phyloP scores from a whole-genome alignment of 2,888 invertebrate species.

The Euspilapteryx auroguttella region DNA sequence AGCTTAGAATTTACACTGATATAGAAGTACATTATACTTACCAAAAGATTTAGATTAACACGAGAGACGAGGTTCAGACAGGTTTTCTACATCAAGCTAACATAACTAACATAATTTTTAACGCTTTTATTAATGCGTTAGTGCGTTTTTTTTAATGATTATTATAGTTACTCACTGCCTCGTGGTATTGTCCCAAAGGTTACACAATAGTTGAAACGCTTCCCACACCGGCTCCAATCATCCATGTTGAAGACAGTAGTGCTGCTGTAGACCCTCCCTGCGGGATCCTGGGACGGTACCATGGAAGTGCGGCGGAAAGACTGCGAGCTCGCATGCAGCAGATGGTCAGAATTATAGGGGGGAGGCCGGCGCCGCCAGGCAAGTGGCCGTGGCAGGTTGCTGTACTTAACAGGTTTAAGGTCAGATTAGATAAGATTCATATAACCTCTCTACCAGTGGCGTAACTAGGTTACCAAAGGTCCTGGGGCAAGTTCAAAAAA shows the following conservation, averaged over 20 bases:
- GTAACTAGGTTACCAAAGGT: background rate
- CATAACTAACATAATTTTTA: no score
- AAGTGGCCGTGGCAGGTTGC: conserved; percentile 97
- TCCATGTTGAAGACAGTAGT: conserved; percentile 28
- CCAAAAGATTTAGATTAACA: no score
- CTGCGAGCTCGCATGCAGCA: conserved; percentile 40
- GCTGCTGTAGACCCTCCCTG: conserved; percentile 19
- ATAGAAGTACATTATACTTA: no score
- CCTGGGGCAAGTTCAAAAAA: no score
- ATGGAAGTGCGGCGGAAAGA: conserved; percentile 21
- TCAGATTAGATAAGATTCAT: no score
- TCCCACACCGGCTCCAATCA: conserved; percentile 23
- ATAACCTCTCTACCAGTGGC: no score
- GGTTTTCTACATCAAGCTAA: no score
- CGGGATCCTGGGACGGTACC: conserved; percentile 29
- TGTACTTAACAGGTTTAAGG: conserved; percentile 81
- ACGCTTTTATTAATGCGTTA: no score
- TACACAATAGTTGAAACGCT: conserved; percentile 27
- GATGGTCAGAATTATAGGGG: conserved; percentile 85
- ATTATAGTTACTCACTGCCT: no score
- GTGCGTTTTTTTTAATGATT: no score
- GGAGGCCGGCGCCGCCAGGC: conserved; percentile 74
- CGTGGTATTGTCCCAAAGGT: conserved; percentile 37
- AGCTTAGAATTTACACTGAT: no score
- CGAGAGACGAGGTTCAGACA: no score